Percentiles rank a stretch among this genome's conserved stretches.
phyloP scores from a whole-genome alignment of 2,888 invertebrate species.

The Drosophila kokeensis region DNA sequence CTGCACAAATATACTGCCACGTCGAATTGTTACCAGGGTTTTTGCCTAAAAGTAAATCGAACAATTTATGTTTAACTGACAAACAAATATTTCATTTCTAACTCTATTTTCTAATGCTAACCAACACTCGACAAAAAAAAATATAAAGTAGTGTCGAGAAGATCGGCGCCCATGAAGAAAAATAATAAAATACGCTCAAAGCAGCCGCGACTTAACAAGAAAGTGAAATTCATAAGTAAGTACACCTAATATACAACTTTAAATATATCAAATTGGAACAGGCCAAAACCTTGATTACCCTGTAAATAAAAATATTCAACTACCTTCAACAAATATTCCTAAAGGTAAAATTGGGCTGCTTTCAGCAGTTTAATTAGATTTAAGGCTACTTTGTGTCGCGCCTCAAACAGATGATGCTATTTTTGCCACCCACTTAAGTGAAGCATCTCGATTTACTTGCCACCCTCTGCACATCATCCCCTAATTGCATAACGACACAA shows the following conservation, averaged over 20 bases:
- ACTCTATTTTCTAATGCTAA: constrained; percentile 40
- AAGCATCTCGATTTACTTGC: constrained; percentile 3
- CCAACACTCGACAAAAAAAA: constrained; percentile 25
- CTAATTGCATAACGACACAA: constrained; percentile 31
- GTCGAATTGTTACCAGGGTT: constrained; percentile 62
- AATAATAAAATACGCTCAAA: constrained; percentile 92
- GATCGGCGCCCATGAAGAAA: constrained; percentile 91
- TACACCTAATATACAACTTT: constrained; percentile 79
- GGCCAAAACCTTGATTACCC: not conserved
- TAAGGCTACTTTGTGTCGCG: not conserved
- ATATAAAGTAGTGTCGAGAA: constrained; percentile 81
- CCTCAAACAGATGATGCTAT: constrained; percentile 5
- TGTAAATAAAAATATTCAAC: not conserved
- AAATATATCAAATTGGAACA: not conserved
- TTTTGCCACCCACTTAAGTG: constrained; percentile 15
- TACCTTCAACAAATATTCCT: not conserved
- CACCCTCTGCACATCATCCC: constrained; percentile 6
- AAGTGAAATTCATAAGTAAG: constrained; percentile 96
- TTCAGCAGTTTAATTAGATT: constrained; percentile 2
- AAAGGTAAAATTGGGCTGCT: not conserved
- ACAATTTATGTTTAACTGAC: constrained; percentile 22
- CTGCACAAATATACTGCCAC: not conserved
- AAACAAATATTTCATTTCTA: constrained; percentile 18
- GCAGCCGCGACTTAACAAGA: constrained; percentile 90
- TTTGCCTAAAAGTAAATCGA: not conserved